Percentiles rank a stretch among this genome's conserved stretches.
These are phyloP conservation scores for Microplitis demolitor DNA, from an alignment of 1,140 invertebrate species.

Conservation along the genomic window DNA sequence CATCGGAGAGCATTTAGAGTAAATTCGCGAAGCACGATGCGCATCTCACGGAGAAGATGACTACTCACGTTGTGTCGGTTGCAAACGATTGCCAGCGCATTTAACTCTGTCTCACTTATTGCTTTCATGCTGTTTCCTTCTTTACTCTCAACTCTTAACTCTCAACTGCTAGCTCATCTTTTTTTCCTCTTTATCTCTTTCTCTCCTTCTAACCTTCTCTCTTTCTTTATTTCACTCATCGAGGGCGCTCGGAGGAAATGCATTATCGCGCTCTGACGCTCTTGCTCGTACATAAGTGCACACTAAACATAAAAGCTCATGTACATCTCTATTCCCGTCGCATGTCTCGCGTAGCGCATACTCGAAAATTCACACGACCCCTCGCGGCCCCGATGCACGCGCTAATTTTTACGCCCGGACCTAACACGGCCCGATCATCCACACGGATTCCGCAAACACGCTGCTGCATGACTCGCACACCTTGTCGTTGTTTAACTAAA, in stretches of 20 bases:
- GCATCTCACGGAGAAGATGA: too few relatives aligned
- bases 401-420: not conserved
- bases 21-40: too few relatives aligned
- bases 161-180: too few relatives aligned
- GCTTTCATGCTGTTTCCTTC: not conserved
- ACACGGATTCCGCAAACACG: too few relatives aligned
- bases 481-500: too few relatives aligned
- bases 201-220: too few relatives aligned
- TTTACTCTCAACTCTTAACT: not conserved
- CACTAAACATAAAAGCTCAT: not conserved
- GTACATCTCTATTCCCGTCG: not conserved
- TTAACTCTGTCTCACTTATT: too few relatives aligned
- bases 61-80: not conserved
- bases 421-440: not conserved
- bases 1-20: too few relatives aligned
- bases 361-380: constrained; percentile 16
- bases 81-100: not conserved
- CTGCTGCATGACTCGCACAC: not conserved
- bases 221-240: constrained; percentile 12
- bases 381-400: not conserved
- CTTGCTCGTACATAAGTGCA: constrained; percentile 13
- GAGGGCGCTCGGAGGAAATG: constrained; percentile 19
- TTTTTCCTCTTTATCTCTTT: too few relatives aligned
- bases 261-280: constrained; percentile 34
- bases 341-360: not conserved